Evolutionary conservation across 2,888 invertebrate genomes (phyloP).

Genomic region (Apodemia duryi): DNA sequence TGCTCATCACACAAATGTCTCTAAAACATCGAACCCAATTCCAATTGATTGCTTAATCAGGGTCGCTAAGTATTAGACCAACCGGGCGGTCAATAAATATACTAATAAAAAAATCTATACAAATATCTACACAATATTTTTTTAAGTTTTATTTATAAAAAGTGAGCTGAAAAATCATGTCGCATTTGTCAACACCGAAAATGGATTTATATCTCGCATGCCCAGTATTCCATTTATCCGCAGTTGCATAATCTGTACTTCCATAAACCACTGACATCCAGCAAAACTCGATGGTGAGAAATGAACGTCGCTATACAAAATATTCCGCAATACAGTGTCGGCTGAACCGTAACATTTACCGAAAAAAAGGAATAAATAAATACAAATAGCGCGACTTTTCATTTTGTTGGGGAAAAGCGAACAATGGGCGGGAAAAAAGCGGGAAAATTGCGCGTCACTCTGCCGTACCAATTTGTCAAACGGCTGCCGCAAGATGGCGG

Average conservation of each 20-base stretch:
- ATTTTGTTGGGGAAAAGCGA: slow-evolving; percentile 75
- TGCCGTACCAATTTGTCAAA: slow-evolving; percentile 78
- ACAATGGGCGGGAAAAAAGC: slow-evolving; percentile 71
- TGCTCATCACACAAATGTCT: too few species aligned
- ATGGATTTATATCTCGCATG: neutral
- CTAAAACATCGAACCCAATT: too few species aligned
- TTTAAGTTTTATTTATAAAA: neutral
- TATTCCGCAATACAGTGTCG: slow-evolving; percentile 44
- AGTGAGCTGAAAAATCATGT: neutral
- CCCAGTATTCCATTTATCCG: slow-evolving; percentile 7
- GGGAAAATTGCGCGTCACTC: slow-evolving; percentile 79
- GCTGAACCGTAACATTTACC: slow-evolving; percentile 52
- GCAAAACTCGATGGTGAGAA: slow-evolving; percentile 59
- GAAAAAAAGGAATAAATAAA: slow-evolving; percentile 53
- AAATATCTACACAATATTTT: too few species aligned
- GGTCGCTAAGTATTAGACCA: too few species aligned
- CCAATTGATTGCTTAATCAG: too few species aligned
- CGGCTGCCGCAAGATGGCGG: slow-evolving; percentile 73
- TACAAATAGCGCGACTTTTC: slow-evolving; percentile 71
- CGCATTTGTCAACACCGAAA: neutral
- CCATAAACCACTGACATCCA: slow-evolving; percentile 33
- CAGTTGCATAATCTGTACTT: slow-evolving; percentile 16
- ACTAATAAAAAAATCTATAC: too few species aligned
- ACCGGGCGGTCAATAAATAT: too few species aligned
- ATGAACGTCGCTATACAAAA: slow-evolving; percentile 47